These are phyloP conservation scores for Limnephilus rhombicus DNA, from an alignment of 2,888 invertebrate species.

Conservation along the genomic window DNA sequence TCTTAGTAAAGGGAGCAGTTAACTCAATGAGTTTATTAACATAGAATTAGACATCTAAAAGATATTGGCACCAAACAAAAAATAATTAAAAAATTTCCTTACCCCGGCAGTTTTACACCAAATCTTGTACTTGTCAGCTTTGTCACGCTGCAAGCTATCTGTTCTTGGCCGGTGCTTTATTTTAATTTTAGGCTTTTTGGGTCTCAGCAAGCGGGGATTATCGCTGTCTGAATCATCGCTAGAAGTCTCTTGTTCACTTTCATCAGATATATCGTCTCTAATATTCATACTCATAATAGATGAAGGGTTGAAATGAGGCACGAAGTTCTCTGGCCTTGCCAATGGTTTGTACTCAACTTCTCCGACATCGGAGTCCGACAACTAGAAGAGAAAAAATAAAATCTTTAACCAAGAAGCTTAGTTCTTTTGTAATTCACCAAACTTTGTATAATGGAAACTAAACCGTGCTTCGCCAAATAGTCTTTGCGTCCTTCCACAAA, in stretches of 20 bases:
- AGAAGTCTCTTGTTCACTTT: slow-evolving; percentile 75
- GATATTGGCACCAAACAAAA: not conserved
- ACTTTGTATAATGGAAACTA: not conserved
- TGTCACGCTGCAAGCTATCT: slow-evolving; percentile 72
- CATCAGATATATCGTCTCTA: slow-evolving; percentile 80
- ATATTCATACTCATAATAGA: slow-evolving; percentile 77
- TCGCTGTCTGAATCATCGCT: slow-evolving; percentile 76
- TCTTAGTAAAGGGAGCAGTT: not conserved
- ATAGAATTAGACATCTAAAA: not conserved
- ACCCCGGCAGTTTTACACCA: slow-evolving; percentile 83
- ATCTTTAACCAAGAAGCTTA: not conserved
- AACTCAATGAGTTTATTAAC: not conserved
- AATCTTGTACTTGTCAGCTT: slow-evolving; percentile 86
- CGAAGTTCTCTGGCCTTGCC: slow-evolving; percentile 76
- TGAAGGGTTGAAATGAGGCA: slow-evolving; percentile 73
- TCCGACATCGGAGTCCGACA: slow-evolving; percentile 52
- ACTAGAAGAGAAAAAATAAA: slow-evolving; percentile 38
- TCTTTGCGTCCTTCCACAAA: not conserved
- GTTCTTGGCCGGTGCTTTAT: slow-evolving; percentile 71
- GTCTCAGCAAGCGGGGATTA: slow-evolving; percentile 68
- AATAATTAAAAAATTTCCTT: slow-evolving; percentile 47
- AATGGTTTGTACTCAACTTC: slow-evolving; percentile 79
- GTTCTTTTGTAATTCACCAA: not conserved
- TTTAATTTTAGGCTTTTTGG: slow-evolving; percentile 78
- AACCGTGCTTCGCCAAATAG: not conserved